A percentile compares a stretch with the other conserved stretches of the same genome.
Evolutionary conservation across 1,140 invertebrate genomes (phyloP).

Genomic region (Caerostris extrusa): DNA sequence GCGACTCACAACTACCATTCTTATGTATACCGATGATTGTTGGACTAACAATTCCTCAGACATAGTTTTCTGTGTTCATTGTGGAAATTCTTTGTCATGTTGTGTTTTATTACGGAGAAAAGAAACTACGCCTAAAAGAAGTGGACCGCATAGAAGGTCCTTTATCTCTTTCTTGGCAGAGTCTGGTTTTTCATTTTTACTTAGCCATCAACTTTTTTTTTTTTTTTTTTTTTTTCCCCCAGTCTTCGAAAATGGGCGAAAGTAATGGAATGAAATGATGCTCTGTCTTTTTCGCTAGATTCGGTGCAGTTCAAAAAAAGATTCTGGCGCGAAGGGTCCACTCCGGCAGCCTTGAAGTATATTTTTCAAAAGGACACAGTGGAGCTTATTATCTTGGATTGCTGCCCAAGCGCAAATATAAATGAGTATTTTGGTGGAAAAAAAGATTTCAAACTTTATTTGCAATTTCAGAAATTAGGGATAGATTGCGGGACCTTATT

Average conservation of each 20-base stretch:
- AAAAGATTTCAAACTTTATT: too few relatives aligned
- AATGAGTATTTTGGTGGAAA: neutral
- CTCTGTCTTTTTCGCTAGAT: slow-evolving; percentile 36
- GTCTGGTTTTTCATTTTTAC: slow-evolving; percentile 46
- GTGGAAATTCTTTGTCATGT: slow-evolving; percentile 64
- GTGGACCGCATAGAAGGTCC: slow-evolving; percentile 44
- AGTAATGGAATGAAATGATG: slow-evolving; percentile 56
- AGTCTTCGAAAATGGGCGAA: slow-evolving; percentile 11
- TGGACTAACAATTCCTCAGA: neutral
- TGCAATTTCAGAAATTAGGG: too few relatives aligned
- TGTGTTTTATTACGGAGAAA: slow-evolving; percentile 64
- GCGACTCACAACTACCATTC: neutral
- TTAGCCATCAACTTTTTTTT: slow-evolving; percentile 51
- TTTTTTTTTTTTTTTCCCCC: neutral
- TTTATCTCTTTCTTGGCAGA: slow-evolving; percentile 58
- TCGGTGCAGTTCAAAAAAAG: neutral
- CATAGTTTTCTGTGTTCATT: slow-evolving; percentile 18
- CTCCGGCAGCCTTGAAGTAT: neutral
- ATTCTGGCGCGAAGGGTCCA: neutral
- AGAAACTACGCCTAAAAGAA: slow-evolving; percentile 47
- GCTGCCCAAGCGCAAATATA: neutral
- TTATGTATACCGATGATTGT: slow-evolving; percentile 3
- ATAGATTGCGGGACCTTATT: too few relatives aligned
- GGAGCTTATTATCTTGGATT: neutral
- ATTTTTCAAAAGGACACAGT: neutral